These are phyloP conservation scores for Acanthopleura granulata DNA, from an alignment of 2,888 invertebrate species.

Conservation along the genomic window DNA sequence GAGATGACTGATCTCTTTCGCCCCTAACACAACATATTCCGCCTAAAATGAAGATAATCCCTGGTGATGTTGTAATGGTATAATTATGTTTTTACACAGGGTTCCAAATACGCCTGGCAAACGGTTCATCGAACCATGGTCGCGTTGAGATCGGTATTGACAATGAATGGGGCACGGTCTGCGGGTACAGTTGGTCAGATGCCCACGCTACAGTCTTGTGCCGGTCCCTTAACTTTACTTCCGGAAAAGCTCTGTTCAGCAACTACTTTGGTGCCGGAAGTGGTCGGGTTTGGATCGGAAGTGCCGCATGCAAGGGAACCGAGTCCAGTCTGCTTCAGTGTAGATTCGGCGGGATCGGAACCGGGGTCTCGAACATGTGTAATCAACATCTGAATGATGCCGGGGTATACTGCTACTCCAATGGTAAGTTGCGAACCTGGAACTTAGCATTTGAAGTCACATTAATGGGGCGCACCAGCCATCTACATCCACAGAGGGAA, in stretches of 20 bases:
- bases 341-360: not conserved
- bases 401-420: constrained; percentile 49
- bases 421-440: constrained; percentile 31
- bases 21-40: no score
- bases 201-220: constrained; percentile 55
- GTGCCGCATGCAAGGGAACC: constrained; percentile 37
- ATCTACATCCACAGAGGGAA: no score
- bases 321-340: constrained; percentile 34
- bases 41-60: no score
- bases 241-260: not conserved
- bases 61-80: not conserved
- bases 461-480: no score
- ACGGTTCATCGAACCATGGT: constrained; percentile 40
- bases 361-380: constrained; percentile 16
- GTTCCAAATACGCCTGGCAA: constrained; percentile 35
- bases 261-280: constrained; percentile 26
- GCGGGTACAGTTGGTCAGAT: constrained; percentile 52
- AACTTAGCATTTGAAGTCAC: not conserved
- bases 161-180: constrained; percentile 70
- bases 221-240: constrained; percentile 57
- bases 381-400: constrained; percentile 38
- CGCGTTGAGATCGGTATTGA: constrained; percentile 77
- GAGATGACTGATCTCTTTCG: no score
- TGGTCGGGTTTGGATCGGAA: constrained; percentile 40
- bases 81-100: constrained; percentile 32